Conservation (phyloP, 2,113 vertebrate genomes). For the Vicugna pacos region DNA sequence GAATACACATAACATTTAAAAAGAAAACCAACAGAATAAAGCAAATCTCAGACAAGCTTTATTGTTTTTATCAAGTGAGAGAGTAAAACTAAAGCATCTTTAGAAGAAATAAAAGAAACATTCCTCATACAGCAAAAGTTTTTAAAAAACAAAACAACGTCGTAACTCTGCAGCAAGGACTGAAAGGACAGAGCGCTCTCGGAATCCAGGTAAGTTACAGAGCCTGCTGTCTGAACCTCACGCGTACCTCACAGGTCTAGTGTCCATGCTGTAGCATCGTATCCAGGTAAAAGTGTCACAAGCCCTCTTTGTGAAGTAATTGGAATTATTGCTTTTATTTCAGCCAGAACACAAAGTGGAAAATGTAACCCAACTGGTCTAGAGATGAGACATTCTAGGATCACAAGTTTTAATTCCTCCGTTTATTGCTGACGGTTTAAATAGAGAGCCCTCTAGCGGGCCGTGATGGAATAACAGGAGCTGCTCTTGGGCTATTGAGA, state of each 20-base stretch:
- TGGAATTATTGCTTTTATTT: neutral
- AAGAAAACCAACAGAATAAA: neutral
- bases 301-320: neutral
- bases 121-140: neutral
- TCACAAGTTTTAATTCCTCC: too few relatives aligned
- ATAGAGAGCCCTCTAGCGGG: neutral
- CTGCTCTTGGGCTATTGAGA: neutral
- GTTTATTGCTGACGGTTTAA: neutral
- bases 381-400: neutral
- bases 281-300: neutral
- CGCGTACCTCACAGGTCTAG: neutral
- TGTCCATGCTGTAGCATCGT: neutral
- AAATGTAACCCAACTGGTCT: neutral
- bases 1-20: neutral
- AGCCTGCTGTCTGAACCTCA: neutral
- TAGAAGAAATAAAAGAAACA: neutral
- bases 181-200: neutral
- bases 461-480: neutral
- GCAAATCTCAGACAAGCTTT: neutral
- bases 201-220: neutral
- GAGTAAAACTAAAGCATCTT: neutral
- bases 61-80: neutral
- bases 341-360: neutral
- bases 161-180: neutral
- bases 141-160: neutral